Percentiles rank a stretch among this genome's conserved stretches.
phyloP scores from a whole-genome alignment of 2,797 vertebrate species.

The Acrossocheilus fasciatus region DNA sequence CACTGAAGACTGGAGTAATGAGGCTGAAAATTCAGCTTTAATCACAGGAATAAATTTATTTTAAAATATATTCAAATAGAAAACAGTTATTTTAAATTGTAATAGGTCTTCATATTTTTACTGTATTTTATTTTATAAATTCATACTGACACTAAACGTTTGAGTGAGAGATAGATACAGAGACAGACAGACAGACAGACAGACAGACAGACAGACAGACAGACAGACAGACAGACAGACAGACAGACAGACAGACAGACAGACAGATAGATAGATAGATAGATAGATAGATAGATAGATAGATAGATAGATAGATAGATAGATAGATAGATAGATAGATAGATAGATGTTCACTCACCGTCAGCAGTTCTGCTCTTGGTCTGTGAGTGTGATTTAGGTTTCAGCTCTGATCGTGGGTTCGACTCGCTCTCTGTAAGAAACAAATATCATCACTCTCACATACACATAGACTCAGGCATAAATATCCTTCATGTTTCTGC shows the following conservation, averaged over 20 bases:
- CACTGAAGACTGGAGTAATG: neutral
- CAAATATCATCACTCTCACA: neutral
- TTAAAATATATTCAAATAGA: too few species aligned
- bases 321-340: neutral
- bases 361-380: constrained; percentile 15
- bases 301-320: neutral
- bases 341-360: neutral
- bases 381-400: constrained; percentile 62
- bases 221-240: neutral
- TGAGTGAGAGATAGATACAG: neutral
- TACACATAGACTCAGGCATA: neutral
- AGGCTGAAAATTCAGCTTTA: neutral
- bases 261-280: neutral
- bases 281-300: neutral
- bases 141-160: neutral
- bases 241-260: neutral
- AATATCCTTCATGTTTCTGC: neutral
- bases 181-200: neutral
- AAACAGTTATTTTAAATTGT: neutral
- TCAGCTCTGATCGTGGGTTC: constrained; percentile 66
- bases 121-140: neutral
- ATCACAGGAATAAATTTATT: neutral
- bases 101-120: neutral
- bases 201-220: neutral
- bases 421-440: constrained; percentile 68